Evolutionary conservation across 2,888 invertebrate species (phyloP).

Genomic region (Diplazon laetatorius): DNA sequence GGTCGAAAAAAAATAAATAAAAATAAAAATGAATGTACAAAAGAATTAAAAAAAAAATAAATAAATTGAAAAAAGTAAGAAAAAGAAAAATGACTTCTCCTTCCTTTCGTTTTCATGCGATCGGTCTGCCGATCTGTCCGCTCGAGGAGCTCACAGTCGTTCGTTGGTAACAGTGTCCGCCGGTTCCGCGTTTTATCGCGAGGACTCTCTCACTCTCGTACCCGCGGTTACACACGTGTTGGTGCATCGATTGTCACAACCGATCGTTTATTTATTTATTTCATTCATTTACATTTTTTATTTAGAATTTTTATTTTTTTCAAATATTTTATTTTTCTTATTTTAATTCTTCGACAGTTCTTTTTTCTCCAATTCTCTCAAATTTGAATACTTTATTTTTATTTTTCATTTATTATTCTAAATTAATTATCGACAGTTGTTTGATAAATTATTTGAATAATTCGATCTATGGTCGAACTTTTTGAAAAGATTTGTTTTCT

Average conservation of each 20-base stretch:
- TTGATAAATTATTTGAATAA: too few relatives aligned
- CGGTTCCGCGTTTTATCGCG: conserved; percentile 51
- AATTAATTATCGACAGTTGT: too few relatives aligned
- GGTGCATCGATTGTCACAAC: conserved; percentile 41
- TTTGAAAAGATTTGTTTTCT: too few relatives aligned
- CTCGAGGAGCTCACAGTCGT: conserved; percentile 51
- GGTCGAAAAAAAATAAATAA: neutral
- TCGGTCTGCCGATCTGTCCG: conserved; percentile 50
- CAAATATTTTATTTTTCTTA: neutral
- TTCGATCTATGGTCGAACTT: too few relatives aligned
- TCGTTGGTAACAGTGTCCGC: conserved; percentile 55
- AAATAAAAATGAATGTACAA: too few relatives aligned
- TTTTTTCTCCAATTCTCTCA: neutral
- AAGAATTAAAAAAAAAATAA: too few relatives aligned
- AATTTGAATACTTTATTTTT: too few relatives aligned
- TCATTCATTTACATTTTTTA: neutral
- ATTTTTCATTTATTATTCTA: too few relatives aligned
- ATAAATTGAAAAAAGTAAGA: too few relatives aligned
- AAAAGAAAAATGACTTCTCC: too few relatives aligned
- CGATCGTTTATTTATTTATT: conserved; percentile 16
- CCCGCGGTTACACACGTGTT: conserved; percentile 43
- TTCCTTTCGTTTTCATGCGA: conserved; percentile 51
- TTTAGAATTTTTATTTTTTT: neutral
- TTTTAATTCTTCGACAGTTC: neutral
- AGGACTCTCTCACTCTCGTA: conserved; percentile 14